Percentiles rank a stretch among this genome's conserved stretches.
Conservation (phyloP, 2,797 vertebrate genomes). For the Alosa sapidissima region DNA sequence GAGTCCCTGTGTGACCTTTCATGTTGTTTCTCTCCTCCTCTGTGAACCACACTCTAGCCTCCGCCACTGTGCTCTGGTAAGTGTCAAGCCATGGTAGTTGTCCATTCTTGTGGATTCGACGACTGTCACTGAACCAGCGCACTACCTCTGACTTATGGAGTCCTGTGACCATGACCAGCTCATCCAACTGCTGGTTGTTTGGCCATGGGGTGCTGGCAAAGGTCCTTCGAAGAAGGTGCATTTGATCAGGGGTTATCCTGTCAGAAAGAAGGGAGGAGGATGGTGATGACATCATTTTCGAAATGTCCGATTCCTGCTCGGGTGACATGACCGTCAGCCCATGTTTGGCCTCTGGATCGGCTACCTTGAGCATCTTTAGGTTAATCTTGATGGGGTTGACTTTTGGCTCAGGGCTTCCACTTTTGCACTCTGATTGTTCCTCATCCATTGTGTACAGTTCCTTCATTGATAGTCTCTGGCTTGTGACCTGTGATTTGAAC, state of each 20-base stretch:
- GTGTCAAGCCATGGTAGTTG: constrained; percentile 91
- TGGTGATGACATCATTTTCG: constrained; percentile 50
- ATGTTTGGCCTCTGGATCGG: constrained; percentile 73
- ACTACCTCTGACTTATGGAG: constrained; percentile 90
- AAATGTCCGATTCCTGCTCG: constrained; percentile 59
- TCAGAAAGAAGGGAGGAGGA: constrained; percentile 68
- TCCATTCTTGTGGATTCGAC: constrained; percentile 89
- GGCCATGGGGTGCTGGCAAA: constrained; percentile 91
- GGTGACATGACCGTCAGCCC: constrained; percentile 58
- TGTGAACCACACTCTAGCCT: constrained; percentile 52
- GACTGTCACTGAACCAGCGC: constrained; percentile 92
- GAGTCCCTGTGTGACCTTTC: constrained; percentile 44
- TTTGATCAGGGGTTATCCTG: constrained; percentile 88
- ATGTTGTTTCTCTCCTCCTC: constrained; percentile 62
- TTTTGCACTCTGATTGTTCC: constrained; percentile 58
- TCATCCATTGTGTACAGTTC: constrained; percentile 71
- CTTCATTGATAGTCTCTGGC: constrained; percentile 72
- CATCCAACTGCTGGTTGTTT: constrained; percentile 87
- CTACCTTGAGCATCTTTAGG: constrained; percentile 88
- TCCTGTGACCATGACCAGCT: constrained; percentile 82
- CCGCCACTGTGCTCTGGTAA: constrained; percentile 72
- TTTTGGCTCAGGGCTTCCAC: constrained; percentile 71
- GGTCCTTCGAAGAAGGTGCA: constrained; percentile 86
- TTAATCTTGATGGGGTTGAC: constrained; percentile 92
- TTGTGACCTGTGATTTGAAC: neutral